Evolutionary conservation across 1,140 invertebrate species (phyloP), one percentile per base, ranked within the genome.

Genomic region (Drosophila oshimai): DNA sequence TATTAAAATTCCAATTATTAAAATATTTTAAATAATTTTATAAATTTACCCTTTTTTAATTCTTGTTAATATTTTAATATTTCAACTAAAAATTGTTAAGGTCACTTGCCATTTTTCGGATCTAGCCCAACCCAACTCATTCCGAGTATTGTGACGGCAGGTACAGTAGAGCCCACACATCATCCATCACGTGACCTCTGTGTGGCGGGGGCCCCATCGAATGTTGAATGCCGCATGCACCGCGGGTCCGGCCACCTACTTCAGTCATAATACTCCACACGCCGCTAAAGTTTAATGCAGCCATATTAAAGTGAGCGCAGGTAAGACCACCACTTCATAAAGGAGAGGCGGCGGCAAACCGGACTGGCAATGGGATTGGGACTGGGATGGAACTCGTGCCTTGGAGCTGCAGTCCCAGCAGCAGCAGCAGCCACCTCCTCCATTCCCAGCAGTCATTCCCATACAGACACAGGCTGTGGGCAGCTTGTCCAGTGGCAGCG

Each of bases 401-500:
- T 49, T 37, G 22, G 22, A 24, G 9, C 29, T 24, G 17, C 24
- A 39, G 6, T 33, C 22, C 4, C 26, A 15, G 20, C 18, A 36
- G 31, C 15, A 49, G 12, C 26, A n/a, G 3, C 34, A 9, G 20
- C 18, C 12, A 7, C 39, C 39, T 24, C 20, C 3, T 9, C 41
- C 41, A 42, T 42, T 4, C 39, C 39, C 34, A 15, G 4, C 37
- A 33, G 9, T 22, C 44, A 29, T 29, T 36, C 44, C 47, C 42
- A 49, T 17, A 62, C 22, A 20, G 20, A 53, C 36, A 68, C 45
- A 62, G 49, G 33, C 74, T 34, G 46, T 71, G 68, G 77, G 51
- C 69, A 79, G 61, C 54, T 58, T 69, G 79, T 83, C 74, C 79
- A 88, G 88, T 90, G 89, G 88, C 88, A 90, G 68, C 70, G 42